These are phyloP conservation scores for Trachurus trachurus DNA, from an alignment of 2,797 vertebrate species.

Conservation along the genomic window DNA sequence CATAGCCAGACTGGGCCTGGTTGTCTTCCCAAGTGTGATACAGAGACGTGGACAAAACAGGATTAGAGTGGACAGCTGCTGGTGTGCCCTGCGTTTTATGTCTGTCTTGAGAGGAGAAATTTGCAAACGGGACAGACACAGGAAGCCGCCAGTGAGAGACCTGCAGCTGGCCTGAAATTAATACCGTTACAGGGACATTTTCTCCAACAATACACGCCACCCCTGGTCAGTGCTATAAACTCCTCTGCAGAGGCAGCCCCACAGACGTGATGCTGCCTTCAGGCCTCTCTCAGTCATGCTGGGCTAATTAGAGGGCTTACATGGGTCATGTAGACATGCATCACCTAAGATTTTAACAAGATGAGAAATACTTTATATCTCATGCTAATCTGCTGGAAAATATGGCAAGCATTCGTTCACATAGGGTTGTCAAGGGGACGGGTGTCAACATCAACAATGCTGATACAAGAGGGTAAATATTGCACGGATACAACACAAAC, in stretches of 20 bases:
- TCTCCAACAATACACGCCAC: constrained; percentile 55
- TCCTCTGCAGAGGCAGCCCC: constrained; percentile 30
- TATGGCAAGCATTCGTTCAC: constrained; percentile 29
- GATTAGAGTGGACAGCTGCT: constrained; percentile 86
- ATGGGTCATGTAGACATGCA: constrained; percentile 55
- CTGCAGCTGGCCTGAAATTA: constrained; percentile 81
- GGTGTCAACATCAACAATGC: constrained; percentile 34
- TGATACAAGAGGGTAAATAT: background rate
- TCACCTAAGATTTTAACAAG: constrained; percentile 67
- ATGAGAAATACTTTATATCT: constrained; percentile 49
- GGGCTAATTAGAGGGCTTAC: constrained; percentile 68
- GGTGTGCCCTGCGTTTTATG: constrained; percentile 73
- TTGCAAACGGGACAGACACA: constrained; percentile 80
- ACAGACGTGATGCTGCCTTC: constrained; percentile 38
- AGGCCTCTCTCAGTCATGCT: constrained; percentile 60
- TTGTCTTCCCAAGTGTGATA: constrained; percentile 65
- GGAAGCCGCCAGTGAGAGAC: constrained; percentile 77
- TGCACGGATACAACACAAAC: background rate
- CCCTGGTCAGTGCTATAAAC: constrained; percentile 38
- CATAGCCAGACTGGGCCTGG: constrained; percentile 65
- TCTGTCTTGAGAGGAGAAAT: constrained; percentile 78
- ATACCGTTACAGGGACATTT: constrained; percentile 68
- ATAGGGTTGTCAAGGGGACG: constrained; percentile 16
- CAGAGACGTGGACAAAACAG: constrained; percentile 68
- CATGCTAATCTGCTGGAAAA: constrained; percentile 50